Evolutionary conservation across 1,140 invertebrate species (phyloP), one percentile per base, ranked within the genome.

Genomic region (Cyclargus thomasi): DNA sequence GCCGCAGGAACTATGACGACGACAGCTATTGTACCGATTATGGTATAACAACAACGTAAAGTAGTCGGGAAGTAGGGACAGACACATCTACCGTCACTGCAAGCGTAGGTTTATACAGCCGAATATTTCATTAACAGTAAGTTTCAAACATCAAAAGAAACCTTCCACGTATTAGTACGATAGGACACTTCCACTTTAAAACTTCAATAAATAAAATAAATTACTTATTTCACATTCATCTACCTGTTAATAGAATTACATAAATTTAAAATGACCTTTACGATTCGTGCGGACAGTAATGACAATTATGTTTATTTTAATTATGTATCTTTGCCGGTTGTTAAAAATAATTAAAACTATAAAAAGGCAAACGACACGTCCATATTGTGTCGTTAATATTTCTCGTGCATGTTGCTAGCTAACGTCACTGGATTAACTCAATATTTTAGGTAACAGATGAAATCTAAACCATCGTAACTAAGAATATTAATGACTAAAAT

Each of bases 61-160:
- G 1, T 20, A 20, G 17, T 20, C 6, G 14, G 18, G 10, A 59
- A 20, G 18, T n/a, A n/a, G 16, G 55, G 55, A 59, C 55, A 59
- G 55, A 22, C 55, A 59, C 55, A 11, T 57, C 64, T 65, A 65
- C 55, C 29, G 53, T 57, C 23, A 57, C 53, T 65, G 17, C 53
- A 65, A 65, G 64, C 64, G 22, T 65, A 65, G 64, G 64, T 65
- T 65, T 65, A 17, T 65, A 65, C 64, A 65, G 64, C 64, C 22
- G 47, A n/a, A 57, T 65, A 53, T 11, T 57, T 55, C 53, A 55
- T 55, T 20, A 65, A 65, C 23, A 65, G 22, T 35, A 55, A 16
- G 53, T 21, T 55, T 57, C 2, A 59, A 65, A 35, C n/a, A 64
- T 4, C 11, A 55, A 65, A 53, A 65, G 21, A 65, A 53, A 23